These are phyloP conservation scores for Pteromalus puparum DNA, from an alignment of 1,140 invertebrate species.

Conservation along the genomic window DNA sequence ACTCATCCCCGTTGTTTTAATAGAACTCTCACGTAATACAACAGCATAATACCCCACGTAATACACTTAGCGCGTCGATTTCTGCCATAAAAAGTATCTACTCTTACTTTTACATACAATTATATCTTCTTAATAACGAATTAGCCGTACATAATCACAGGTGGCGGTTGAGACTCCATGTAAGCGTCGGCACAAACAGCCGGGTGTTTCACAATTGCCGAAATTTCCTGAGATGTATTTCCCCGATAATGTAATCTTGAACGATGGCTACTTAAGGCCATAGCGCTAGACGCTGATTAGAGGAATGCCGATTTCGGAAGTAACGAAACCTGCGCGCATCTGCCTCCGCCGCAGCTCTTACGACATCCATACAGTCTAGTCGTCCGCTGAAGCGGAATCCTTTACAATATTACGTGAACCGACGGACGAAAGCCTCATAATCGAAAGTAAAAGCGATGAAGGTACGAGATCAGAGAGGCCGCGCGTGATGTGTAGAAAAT, in stretches of 20 bases:
- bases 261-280: slow-evolving; percentile 16
- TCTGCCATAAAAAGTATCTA: not conserved
- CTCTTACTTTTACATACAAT: not conserved
- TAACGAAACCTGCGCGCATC: slow-evolving; percentile 10
- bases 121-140: slow-evolving; percentile 7
- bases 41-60: not conserved
- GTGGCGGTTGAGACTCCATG: no score
- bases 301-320: slow-evolving; percentile 32
- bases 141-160: not conserved
- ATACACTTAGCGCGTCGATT: not conserved
- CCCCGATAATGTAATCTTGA: slow-evolving; percentile 32
- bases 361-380: not conserved
- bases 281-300: not conserved
- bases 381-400: not conserved
- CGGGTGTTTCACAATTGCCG: slow-evolving; percentile 6
- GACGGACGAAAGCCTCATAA: not conserved
- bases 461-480: not conserved
- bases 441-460: not conserved
- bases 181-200: not conserved
- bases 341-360: not conserved
- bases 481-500: no score
- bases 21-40: not conserved
- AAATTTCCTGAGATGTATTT: slow-evolving; percentile 19
- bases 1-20: not conserved
- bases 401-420: not conserved